Evolutionary conservation across 1,140 invertebrate genomes (phyloP), one percentile per base, ranked within the genome.

Genomic region (Sipha flava): DNA sequence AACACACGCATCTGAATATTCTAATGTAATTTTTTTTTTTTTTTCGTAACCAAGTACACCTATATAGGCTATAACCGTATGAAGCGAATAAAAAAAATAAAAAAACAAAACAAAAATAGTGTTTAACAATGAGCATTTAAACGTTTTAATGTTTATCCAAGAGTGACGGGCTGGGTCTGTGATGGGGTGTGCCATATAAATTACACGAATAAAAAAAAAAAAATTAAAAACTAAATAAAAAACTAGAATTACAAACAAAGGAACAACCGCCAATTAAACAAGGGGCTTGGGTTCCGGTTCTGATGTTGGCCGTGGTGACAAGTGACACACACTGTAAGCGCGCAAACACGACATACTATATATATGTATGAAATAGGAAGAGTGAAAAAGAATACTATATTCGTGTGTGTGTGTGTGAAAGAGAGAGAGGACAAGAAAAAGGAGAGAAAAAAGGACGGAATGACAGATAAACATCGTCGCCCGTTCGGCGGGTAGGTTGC

Each of bases 111-210:
- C 7, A 54, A 31, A 57, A 77, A 59, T 40, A 26, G 73, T 77
- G 73, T 77, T 77, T 59, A 77, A 77, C 73, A 77, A 77, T 77
- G 47, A 54, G 70, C 70, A n/a, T 75, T 75, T 75, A 77, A 77
- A 77, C 73, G 73, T 77, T 77, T 77, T 75, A 75, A 77, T 77
- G 52, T 77, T 59, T 77, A 77, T 77, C 73, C 73, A 59, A 77
- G 73, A 77, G 73, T 77, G 34, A 77, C 73, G 73, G 73, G 52
- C 73, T 77, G 73, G 73, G 73, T 64, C 59, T 18, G 31, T 12
- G 23, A 34, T 47, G 49, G 73, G 73, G 73, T 77, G 73, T 77
- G 73, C 23, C 73, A 29, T 77, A 77, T 77, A 77, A 59, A 77
- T 59, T 59, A 59, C 52, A 59, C 66, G 18, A 10, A 34, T 40